A percentile compares a stretch with the other conserved stretches of the same genome.
Conservation (phyloP, 2,797 vertebrate genomes). For the Sebastes elongatus region DNA sequence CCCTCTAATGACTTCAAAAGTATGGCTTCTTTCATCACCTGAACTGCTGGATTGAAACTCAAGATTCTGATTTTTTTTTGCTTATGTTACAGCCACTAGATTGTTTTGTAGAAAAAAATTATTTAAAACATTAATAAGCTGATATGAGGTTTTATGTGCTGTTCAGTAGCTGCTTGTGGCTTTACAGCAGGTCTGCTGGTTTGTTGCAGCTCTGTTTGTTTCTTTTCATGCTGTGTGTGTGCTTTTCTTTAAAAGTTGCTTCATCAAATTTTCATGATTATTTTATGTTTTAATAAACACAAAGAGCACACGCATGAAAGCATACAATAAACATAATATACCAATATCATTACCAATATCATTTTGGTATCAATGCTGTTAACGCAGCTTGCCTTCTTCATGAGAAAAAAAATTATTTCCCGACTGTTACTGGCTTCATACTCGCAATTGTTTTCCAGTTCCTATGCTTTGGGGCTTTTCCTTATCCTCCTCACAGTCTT, state of each 20-base stretch:
- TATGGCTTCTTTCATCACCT: neutral
- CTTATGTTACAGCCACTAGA: neutral
- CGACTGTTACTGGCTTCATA: conserved; percentile 4
- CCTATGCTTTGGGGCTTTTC: conserved; percentile 42
- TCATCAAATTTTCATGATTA: conserved; percentile 23
- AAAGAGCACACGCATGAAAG: neutral
- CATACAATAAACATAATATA: neutral
- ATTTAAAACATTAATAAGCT: neutral
- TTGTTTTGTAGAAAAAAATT: neutral
- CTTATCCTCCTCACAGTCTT: conserved; percentile 48
- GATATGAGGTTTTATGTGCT: neutral
- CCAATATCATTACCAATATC: neutral
- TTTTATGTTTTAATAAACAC: conserved; percentile 12
- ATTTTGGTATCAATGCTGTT: neutral
- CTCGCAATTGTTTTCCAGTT: conserved; percentile 44
- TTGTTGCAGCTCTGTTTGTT: neutral
- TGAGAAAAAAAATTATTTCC: conserved; percentile 5
- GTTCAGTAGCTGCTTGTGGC: neutral
- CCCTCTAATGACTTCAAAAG: conserved; percentile 36
- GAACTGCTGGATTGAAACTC: conserved; percentile 1
- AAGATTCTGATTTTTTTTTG: neutral
- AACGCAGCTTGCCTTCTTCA: conserved; percentile 6
- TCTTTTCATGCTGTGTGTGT: neutral
- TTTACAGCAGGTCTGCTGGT: neutral
- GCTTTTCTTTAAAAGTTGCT: neutral